Evolutionary conservation across 2,888 invertebrate species (phyloP).

Genomic region (Pammene aurita): DNA sequence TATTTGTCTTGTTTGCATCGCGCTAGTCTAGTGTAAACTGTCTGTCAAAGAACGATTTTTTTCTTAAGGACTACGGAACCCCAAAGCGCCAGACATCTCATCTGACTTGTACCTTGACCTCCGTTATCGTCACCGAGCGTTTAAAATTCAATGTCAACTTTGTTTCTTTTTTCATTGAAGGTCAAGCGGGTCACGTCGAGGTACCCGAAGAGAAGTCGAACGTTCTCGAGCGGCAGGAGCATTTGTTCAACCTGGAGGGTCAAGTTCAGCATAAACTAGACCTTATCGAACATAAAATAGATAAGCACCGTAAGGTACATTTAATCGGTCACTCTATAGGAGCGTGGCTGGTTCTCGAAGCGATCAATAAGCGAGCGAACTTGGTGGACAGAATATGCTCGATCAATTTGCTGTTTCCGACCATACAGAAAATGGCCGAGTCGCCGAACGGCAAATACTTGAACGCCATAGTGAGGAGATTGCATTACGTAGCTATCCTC

Average conservation of each 20-base stretch:
- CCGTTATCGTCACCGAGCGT: not conserved
- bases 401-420: conserved; percentile 92
- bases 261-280: conserved; percentile 91
- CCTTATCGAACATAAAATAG: conserved; percentile 89
- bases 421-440: conserved; percentile 91
- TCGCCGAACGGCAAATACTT: conserved; percentile 88
- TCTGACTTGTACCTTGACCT: conserved; percentile 7
- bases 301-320: conserved; percentile 88
- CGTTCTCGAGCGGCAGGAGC: conserved; percentile 77
- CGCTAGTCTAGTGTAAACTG: too few relatives aligned
- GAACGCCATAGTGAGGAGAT: conserved; percentile 82
- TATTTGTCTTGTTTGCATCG: too few relatives aligned
- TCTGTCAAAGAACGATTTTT: too few relatives aligned
- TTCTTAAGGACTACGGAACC: not conserved
- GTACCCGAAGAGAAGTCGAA: conserved; percentile 76
- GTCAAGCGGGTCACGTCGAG: conserved; percentile 88
- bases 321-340: conserved; percentile 97
- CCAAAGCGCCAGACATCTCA: not conserved
- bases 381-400: conserved; percentile 83
- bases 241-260: conserved; percentile 88
- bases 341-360: conserved; percentile 90
- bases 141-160: conserved; percentile 3
- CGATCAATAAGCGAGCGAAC: conserved; percentile 84
- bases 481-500: conserved; percentile 61
- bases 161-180: conserved; percentile 73